A percentile compares a stretch with the other conserved stretches of the same genome.
Conservation (phyloP, 2,888 invertebrate genomes). For the Acholoe squamosa region DNA sequence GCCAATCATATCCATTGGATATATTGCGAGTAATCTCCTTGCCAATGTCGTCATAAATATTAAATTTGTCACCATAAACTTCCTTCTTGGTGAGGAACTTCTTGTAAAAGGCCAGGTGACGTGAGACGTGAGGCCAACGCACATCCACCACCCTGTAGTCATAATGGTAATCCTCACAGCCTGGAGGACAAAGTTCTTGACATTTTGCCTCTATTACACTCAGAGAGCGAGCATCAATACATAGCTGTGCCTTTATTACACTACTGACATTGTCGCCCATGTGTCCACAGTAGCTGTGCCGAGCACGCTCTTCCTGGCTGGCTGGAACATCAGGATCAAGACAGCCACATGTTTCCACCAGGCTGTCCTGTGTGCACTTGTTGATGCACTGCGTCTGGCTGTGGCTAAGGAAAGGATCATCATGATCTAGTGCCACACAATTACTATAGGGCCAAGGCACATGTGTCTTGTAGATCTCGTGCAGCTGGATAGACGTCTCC, state of each 20-base stretch:
- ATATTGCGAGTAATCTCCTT: slow-evolving; percentile 12
- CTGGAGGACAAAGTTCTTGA: slow-evolving; percentile 31
- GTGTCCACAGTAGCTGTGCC: slow-evolving; percentile 45
- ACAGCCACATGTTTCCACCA: slow-evolving; percentile 45
- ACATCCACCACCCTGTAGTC: slow-evolving; percentile 53
- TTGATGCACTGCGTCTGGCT: slow-evolving; percentile 44
- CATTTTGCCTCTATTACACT: slow-evolving; percentile 23
- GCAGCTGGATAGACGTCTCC: slow-evolving; percentile 56
- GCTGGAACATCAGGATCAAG: slow-evolving; percentile 51
- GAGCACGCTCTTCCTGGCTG: slow-evolving; percentile 21
- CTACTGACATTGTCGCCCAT: not conserved
- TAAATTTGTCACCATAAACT: slow-evolving; percentile 43
- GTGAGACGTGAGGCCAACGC: slow-evolving; percentile 43
- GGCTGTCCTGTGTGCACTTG: slow-evolving; percentile 51
- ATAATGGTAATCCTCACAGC: slow-evolving; percentile 52
- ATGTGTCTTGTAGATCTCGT: slow-evolving; percentile 58
- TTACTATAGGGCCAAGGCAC: slow-evolving; percentile 59
- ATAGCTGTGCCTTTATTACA: slow-evolving; percentile 27
- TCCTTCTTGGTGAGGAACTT: slow-evolving; percentile 57
- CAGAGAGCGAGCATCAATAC: slow-evolving; percentile 42
- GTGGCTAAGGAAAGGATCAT: slow-evolving; percentile 37
- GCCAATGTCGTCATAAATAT: slow-evolving; percentile 16
- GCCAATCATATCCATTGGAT: not conserved
- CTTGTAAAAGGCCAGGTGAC: slow-evolving; percentile 49
- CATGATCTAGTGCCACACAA: not conserved